These are phyloP conservation scores for Smutsia temminckii DNA, from an alignment of 2,797 vertebrate genomes.

Conservation along the genomic window DNA sequence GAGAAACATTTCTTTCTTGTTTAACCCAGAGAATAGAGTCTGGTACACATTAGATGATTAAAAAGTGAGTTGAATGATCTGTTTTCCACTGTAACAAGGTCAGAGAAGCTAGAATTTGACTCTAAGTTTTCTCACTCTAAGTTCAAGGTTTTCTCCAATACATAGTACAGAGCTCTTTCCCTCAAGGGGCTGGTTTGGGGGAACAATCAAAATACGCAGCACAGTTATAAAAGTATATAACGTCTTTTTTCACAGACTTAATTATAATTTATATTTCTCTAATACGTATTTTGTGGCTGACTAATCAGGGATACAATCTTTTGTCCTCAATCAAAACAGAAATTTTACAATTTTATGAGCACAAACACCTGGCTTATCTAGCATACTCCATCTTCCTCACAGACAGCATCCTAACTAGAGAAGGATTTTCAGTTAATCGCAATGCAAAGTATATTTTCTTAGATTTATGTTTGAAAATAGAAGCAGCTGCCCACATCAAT, in stretches of 20 bases:
- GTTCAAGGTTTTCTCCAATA: not conserved
- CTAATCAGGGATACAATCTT: conserved; percentile 60
- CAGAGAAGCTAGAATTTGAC: not conserved
- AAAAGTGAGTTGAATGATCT: not conserved
- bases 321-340: conserved; percentile 58
- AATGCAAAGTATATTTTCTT: conserved; percentile 63
- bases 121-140: not conserved
- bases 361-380: conserved; percentile 62
- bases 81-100: not conserved
- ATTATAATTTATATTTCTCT: conserved; percentile 66
- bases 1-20: not conserved
- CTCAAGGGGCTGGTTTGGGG: not conserved
- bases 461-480: conserved; percentile 69
- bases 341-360: conserved; percentile 45
- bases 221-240: conserved; percentile 48
- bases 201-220: conserved; percentile 10
- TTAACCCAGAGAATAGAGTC: not conserved
- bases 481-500: conserved; percentile 60
- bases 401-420: conserved; percentile 14
- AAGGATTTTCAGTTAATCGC: conserved; percentile 74
- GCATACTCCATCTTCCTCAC: conserved; percentile 59
- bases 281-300: conserved; percentile 51
- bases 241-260: conserved; percentile 49
- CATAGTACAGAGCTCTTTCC: not conserved
- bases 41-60: not conserved